Percentiles rank a stretch among this genome's conserved stretches.
phyloP scores from a whole-genome alignment of 1,140 invertebrate species.

The Drosophila serrata region DNA sequence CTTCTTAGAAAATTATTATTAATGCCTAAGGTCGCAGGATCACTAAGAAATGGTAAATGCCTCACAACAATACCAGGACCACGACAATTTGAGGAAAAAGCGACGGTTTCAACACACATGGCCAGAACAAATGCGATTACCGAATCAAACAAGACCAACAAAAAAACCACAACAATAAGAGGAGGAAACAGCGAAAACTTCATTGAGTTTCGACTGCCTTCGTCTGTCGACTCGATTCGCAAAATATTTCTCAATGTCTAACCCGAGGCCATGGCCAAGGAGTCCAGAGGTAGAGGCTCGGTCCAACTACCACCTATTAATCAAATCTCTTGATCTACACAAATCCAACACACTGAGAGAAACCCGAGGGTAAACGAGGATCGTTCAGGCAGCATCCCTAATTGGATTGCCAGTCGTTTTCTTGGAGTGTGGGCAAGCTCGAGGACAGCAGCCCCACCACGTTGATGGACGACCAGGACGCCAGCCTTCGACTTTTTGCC shows the following conservation, averaged over 20 bases:
- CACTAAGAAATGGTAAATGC: slow-evolving; percentile 2
- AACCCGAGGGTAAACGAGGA: slow-evolving; percentile 4
- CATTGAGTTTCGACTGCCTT: slow-evolving; percentile 71
- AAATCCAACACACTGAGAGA: slow-evolving; percentile 72
- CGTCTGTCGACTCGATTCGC: slow-evolving; percentile 77
- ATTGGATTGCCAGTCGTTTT: slow-evolving; percentile 54
- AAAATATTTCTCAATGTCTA: slow-evolving; percentile 82
- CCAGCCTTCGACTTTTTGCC: slow-evolving; percentile 14
- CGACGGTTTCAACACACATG: slow-evolving; percentile 22
- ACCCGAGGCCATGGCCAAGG: slow-evolving; percentile 60
- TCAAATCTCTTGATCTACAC: slow-evolving; percentile 82
- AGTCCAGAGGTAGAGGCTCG: slow-evolving; percentile 16
- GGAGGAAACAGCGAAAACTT: slow-evolving; percentile 21
- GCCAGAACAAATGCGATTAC: slow-evolving; percentile 56
- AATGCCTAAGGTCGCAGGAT: slow-evolving; percentile 1
- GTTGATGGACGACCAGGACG: slow-evolving; percentile 68
- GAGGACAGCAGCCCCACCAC: slow-evolving; percentile 71
- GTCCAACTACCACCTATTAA: slow-evolving; percentile 75
- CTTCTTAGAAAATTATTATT: slow-evolving; percentile 37
- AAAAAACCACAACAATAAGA: slow-evolving; percentile 7
- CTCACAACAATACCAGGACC: slow-evolving; percentile 11
- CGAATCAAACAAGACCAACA: slow-evolving; percentile 31
- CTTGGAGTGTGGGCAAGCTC: slow-evolving; percentile 59
- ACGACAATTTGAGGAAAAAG: slow-evolving; percentile 21
- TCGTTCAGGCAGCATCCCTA: slow-evolving; percentile 11